Conservation (phyloP, 2,888 invertebrate genomes). For the Epirrita christyi region DNA sequence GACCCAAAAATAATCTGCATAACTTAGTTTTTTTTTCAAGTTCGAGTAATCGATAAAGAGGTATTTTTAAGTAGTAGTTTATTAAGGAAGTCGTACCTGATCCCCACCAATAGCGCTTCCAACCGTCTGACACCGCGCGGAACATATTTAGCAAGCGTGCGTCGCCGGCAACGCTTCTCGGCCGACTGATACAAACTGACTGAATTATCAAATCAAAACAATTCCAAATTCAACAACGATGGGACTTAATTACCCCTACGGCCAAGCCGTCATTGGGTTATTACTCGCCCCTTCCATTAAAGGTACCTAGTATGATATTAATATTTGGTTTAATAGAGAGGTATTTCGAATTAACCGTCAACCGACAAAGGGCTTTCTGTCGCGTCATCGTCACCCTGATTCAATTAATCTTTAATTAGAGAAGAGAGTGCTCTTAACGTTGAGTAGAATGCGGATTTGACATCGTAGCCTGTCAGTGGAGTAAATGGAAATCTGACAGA, state of each 20-base stretch:
- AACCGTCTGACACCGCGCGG: conserved; percentile 74
- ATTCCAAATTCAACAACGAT: conserved; percentile 35
- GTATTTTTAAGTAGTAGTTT: conserved; percentile 36
- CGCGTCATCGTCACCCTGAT: conserved; percentile 62
- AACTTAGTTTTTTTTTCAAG: not conserved
- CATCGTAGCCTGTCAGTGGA: conserved; percentile 69
- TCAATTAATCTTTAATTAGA: conserved; percentile 83
- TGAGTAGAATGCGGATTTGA: conserved; percentile 73
- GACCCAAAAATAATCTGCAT: not conserved
- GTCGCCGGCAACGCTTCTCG: conserved; percentile 69
- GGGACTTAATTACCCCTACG: not conserved
- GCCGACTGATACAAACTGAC: conserved; percentile 59
- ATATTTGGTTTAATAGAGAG: conserved; percentile 18
- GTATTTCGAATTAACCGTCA: conserved; percentile 36
- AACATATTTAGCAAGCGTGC: conserved; percentile 71
- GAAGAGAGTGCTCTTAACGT: conserved; percentile 80
- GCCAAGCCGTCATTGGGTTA: not conserved
- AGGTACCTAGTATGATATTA: not conserved
- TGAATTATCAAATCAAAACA: conserved; percentile 22
- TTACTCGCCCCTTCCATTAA: conserved; percentile 6
- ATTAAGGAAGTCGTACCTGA: conserved; percentile 78
- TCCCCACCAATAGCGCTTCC: conserved; percentile 83
- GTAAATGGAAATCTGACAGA: conserved; percentile 78
- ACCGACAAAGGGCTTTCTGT: conserved; percentile 63
- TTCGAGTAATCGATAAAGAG: conserved; percentile 3